phyloP scores from a whole-genome alignment of 2,797 vertebrate genomes.

The Anniella stebbinsi region DNA sequence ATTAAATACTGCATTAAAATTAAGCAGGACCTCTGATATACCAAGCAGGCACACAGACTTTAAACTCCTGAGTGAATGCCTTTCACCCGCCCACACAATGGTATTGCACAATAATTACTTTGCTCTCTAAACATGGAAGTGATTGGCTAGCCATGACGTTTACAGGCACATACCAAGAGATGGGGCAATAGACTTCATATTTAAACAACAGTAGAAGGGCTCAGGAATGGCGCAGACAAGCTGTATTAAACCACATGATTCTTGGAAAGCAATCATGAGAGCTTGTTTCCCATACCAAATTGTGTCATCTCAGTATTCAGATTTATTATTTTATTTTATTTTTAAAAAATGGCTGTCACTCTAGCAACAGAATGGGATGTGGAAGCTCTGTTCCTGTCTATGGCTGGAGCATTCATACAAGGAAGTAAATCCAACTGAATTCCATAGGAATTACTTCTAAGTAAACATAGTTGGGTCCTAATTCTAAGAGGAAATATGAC shows the following conservation, averaged over 20 bases:
- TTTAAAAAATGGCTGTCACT: background rate
- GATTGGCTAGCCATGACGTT: conserved; percentile 22
- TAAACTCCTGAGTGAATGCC: background rate
- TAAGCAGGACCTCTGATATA: background rate
- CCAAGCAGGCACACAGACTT: background rate
- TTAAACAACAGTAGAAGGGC: conserved; percentile 29
- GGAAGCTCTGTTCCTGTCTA: background rate
- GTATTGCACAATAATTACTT: background rate
- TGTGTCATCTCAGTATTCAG: background rate
- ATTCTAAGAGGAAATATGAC: background rate
- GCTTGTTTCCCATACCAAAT: background rate
- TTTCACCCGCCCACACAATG: background rate
- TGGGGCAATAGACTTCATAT: conserved; percentile 32
- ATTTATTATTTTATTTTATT: background rate
- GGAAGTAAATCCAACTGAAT: background rate
- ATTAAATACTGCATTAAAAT: background rate
- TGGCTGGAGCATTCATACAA: background rate
- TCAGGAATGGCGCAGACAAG: conserved; percentile 45
- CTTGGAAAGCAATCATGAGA: conserved; percentile 60
- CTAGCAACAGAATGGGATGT: background rate
- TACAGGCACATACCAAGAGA: background rate
- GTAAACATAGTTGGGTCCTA: background rate
- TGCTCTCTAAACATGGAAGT: background rate
- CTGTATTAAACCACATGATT: conserved; percentile 46
- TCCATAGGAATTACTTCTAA: background rate